These are phyloP conservation scores for Eutrigla gurnardus DNA, from an alignment of 2,797 vertebrate species.

Conservation along the genomic window DNA sequence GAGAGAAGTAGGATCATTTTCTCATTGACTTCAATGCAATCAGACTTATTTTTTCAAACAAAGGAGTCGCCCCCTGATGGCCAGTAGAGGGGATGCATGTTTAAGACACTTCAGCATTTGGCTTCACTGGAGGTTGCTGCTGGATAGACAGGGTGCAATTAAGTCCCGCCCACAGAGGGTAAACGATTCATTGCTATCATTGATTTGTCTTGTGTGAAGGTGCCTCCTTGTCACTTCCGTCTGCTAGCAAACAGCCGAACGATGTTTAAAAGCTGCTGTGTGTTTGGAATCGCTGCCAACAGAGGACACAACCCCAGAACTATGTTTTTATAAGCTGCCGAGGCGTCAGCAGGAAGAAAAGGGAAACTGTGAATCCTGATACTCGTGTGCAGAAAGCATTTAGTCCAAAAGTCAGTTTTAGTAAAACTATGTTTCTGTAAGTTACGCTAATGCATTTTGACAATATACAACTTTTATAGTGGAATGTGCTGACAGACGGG, in stretches of 20 bases:
- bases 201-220: too few relatives aligned
- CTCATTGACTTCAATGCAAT: too few relatives aligned
- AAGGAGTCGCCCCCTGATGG: too few relatives aligned
- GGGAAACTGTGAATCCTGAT: not conserved
- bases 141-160: not conserved
- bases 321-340: not conserved
- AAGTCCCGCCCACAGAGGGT: not conserved
- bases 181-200: not conserved
- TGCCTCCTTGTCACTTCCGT: not conserved
- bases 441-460: too few relatives aligned
- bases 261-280: not conserved
- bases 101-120: too few relatives aligned
- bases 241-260: not conserved
- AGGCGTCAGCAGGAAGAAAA: not conserved
- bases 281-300: not conserved
- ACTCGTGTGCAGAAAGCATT: not conserved
- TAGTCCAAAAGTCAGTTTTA: too few relatives aligned
- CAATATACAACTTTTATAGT: too few relatives aligned
- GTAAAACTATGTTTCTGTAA: too few relatives aligned
- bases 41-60: too few relatives aligned
- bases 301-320: not conserved
- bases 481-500: slow-evolving; percentile 1
- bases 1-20: too few relatives aligned
- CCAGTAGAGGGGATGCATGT: too few relatives aligned
- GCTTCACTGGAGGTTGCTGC: too few relatives aligned